These are phyloP conservation scores for Chloroceryle inda DNA, from an alignment of 2,797 vertebrate genomes.

Conservation along the genomic window DNA sequence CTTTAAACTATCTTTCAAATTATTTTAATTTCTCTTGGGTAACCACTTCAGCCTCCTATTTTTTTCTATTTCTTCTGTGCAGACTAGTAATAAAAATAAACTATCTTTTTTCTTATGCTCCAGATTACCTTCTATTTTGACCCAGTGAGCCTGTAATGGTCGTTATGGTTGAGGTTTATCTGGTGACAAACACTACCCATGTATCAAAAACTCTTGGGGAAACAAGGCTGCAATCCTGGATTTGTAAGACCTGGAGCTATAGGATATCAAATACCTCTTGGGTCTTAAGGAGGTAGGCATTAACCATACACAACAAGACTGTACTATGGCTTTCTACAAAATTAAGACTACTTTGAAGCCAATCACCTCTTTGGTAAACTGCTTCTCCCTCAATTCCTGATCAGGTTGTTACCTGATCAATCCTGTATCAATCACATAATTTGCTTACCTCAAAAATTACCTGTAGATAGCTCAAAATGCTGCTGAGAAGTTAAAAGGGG, in stretches of 20 bases:
- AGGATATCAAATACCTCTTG: not conserved
- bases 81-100: not conserved
- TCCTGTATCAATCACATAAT: not conserved
- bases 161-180: not conserved
- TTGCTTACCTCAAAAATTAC: not conserved
- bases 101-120: not conserved
- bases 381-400: not conserved
- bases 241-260: not conserved
- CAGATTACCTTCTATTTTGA: not conserved
- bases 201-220: not conserved
- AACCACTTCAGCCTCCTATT: not conserved
- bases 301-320: not conserved
- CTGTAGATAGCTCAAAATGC: not conserved
- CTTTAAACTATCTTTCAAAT: not conserved
- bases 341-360: not conserved
- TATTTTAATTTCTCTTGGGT: not conserved
- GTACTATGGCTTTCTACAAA: not conserved
- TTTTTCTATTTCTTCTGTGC: not conserved
- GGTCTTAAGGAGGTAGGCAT: not conserved
- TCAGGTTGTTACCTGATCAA: not conserved
- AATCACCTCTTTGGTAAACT: not conserved
- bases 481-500: not conserved
- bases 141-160: not conserved
- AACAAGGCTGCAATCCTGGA: not conserved
- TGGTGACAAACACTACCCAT: not conserved